phyloP scores from a whole-genome alignment of 2,113 vertebrate species.

The Laticauda laticaudata region DNA sequence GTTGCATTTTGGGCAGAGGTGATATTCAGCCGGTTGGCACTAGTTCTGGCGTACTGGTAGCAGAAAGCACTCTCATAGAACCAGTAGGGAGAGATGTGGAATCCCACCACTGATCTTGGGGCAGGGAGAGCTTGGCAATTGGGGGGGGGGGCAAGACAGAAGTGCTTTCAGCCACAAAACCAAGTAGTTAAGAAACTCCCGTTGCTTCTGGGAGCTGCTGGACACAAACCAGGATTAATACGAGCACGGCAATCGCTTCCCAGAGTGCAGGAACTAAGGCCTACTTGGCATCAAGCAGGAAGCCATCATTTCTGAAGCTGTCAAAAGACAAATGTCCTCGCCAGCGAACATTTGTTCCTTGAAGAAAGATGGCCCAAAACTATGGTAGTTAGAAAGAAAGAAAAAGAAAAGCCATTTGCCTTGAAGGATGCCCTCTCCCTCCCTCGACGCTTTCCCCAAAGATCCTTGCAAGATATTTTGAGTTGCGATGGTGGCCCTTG shows the following conservation, averaged over 20 bases:
- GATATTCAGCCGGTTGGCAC: no score
- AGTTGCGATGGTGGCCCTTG: neutral
- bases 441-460: neutral
- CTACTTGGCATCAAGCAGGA: neutral
- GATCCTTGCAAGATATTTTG: neutral
- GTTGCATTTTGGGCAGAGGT: no score
- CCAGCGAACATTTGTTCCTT: neutral
- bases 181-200: neutral
- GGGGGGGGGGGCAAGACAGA: neutral
- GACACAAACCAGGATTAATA: neutral
- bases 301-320: neutral
- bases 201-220: neutral
- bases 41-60: no score
- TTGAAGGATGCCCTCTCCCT: accelerated
- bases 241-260: neutral
- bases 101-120: no score
- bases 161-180: neutral
- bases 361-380: neutral
- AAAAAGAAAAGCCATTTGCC: neutral
- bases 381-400: neutral
- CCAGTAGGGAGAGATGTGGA: no score
- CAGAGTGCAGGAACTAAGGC: neutral
- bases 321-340: neutral
- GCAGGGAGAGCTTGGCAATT: neutral
- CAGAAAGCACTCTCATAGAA: no score